Conservation (phyloP, 1,140 invertebrate genomes). For the Oscheius sp. region DNA sequence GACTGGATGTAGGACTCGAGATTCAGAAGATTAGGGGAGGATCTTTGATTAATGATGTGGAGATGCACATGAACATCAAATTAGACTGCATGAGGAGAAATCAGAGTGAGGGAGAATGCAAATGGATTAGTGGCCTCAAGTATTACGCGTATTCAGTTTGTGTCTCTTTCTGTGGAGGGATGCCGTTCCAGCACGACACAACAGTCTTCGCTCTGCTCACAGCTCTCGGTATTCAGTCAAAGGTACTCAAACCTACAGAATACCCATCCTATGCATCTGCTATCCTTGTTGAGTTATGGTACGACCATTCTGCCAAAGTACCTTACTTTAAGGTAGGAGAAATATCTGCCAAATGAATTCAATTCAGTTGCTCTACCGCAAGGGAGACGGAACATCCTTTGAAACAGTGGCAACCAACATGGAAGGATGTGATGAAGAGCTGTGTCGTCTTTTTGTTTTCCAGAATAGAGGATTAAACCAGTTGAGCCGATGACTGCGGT, state of each 20-base stretch:
- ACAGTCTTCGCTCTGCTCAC: conserved; percentile 26
- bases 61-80: conserved; percentile 33
- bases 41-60: conserved; percentile 25
- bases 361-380: conserved; percentile 10
- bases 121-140: conserved; percentile 25
- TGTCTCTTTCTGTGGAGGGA: not conserved
- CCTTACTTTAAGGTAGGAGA: conserved; percentile 21
- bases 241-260: conserved; percentile 1
- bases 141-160: conserved; percentile 28
- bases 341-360: not conserved
- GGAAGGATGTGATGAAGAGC: not conserved
- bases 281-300: conserved; percentile 19
- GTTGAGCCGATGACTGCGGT: conserved; percentile 16
- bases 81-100: conserved; percentile 5
- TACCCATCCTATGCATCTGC: conserved; percentile 20
- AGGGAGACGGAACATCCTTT: conserved; percentile 2
- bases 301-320: not conserved
- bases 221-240: not conserved
- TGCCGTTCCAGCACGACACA: conserved; percentile 6
- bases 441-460: conserved; percentile 2
- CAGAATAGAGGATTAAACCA: conserved; percentile 9
- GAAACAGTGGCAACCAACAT: not conserved
- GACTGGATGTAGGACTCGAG: conserved; percentile 18
- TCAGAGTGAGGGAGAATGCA: conserved; percentile 4
- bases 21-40: conserved; percentile 29